A percentile compares a stretch with the other conserved stretches of the same genome.
phyloP scores from a whole-genome alignment of 1,140 invertebrate species.

The Diplogasteroides magnus region DNA sequence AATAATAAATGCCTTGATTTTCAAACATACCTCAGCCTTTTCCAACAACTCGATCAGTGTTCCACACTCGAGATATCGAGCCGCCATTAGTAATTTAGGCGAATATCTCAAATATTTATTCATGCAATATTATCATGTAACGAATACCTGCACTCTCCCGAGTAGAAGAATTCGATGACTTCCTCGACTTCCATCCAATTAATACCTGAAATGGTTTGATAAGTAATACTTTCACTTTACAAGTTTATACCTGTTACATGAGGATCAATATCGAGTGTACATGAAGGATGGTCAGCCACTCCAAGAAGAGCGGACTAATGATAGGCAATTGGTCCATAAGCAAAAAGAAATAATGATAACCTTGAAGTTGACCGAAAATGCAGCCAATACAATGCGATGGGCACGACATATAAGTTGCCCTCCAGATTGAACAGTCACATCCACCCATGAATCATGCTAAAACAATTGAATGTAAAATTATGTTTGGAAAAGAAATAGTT shows the following conservation, averaged over 20 bases:
- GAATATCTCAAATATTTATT: neutral
- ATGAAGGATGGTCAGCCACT: neutral
- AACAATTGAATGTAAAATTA: no score
- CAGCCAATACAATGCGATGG: conserved; percentile 22
- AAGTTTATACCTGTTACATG: neutral
- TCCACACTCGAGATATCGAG: conserved; percentile 13
- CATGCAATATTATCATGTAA: neutral
- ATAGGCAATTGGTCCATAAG: neutral
- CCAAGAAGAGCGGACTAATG: neutral
- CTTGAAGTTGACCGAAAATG: conserved; percentile 28
- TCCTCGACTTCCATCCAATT: conserved; percentile 6
- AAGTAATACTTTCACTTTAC: neutral
- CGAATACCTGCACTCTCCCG: conserved; percentile 7
- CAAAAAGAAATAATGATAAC: neutral
- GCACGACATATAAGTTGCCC: conserved; percentile 6
- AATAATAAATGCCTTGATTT: neutral
- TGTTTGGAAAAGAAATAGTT: no score
- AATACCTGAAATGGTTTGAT: conserved; percentile 6
- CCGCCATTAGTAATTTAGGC: conserved; percentile 11
- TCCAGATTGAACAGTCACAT: neutral
- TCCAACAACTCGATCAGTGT: conserved; percentile 2
- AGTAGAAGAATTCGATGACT: conserved; percentile 25
- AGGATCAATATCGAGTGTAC: neutral
- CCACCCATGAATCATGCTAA: neutral
- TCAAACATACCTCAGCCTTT: neutral